phyloP scores from a whole-genome alignment of 2,113 vertebrate genomes.

The Hydrochoerus hydrochaeris region DNA sequence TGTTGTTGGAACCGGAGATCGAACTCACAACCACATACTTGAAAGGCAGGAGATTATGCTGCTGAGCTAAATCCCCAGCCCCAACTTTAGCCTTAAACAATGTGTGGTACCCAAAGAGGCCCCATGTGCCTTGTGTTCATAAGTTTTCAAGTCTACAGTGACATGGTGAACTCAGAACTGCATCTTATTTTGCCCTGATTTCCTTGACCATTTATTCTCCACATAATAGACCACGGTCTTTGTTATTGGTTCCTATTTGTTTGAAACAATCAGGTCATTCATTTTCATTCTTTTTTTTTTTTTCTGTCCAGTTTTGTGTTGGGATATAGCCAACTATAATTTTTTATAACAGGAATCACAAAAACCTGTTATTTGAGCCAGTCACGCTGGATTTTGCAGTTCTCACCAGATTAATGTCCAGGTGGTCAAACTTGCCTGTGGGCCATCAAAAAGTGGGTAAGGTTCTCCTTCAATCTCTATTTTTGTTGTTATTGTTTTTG shows the following conservation, averaged over 20 bases:
- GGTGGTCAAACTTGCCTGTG: conserved; percentile 41
- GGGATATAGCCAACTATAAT: not conserved
- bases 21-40: too few species aligned
- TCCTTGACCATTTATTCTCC: not conserved
- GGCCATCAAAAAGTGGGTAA: not conserved
- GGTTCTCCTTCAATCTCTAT: not conserved
- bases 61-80: too few species aligned
- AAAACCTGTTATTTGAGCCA: not conserved
- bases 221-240: not conserved
- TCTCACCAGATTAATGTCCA: not conserved
- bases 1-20: too few species aligned
- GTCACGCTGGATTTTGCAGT: not conserved
- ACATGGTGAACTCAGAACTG: not conserved
- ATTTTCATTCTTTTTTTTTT: not conserved
- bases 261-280: not conserved
- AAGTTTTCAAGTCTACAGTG: not conserved
- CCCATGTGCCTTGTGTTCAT: not conserved
- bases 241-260: not conserved
- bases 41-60: too few species aligned
- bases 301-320: not conserved
- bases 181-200: not conserved
- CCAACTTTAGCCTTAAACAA: not conserved
- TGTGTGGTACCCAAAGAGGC: not conserved
- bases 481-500: not conserved
- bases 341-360: conserved; percentile 9